Conservation (phyloP, 2,888 invertebrate genomes). For the Aquatica leii region DNA sequence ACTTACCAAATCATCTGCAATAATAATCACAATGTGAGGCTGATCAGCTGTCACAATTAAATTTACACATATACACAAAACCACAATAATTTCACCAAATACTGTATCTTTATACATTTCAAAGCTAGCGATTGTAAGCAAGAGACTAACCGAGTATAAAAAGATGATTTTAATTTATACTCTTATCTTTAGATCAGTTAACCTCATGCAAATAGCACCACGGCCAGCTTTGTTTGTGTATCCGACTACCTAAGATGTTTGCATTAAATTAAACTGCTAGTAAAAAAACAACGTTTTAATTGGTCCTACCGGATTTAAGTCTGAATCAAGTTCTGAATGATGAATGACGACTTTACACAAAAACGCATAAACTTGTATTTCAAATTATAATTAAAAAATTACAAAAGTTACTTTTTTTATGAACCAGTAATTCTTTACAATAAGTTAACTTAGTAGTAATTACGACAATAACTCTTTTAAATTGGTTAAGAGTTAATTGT, state of each 20-base stretch:
- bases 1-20: conserved; percentile 80
- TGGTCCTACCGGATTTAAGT: conserved; percentile 25
- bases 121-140: neutral
- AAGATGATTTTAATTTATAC: conserved; percentile 34
- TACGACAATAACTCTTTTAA: too few relatives aligned
- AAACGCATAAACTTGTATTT: too few relatives aligned
- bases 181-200: conserved; percentile 34
- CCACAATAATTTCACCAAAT: conserved; percentile 18
- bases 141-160: conserved; percentile 30
- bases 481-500: too few relatives aligned
- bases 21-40: conserved; percentile 75
- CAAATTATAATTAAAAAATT: too few relatives aligned
- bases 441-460: too few relatives aligned
- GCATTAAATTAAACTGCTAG: conserved; percentile 21
- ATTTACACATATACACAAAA: conserved; percentile 22
- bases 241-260: conserved; percentile 34
- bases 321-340: too few relatives aligned
- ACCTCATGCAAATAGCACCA: conserved; percentile 30
- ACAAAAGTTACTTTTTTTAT: too few relatives aligned
- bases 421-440: too few relatives aligned
- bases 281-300: conserved; percentile 32
- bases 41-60: conserved; percentile 40
- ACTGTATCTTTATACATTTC: neutral
- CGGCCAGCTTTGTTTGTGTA: conserved; percentile 36
- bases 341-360: too few relatives aligned